A percentile compares a stretch with the other conserved stretches of the same genome.
These are phyloP conservation scores for Hecatera dysodea DNA, from an alignment of 2,888 invertebrate species.

Conservation along the genomic window DNA sequence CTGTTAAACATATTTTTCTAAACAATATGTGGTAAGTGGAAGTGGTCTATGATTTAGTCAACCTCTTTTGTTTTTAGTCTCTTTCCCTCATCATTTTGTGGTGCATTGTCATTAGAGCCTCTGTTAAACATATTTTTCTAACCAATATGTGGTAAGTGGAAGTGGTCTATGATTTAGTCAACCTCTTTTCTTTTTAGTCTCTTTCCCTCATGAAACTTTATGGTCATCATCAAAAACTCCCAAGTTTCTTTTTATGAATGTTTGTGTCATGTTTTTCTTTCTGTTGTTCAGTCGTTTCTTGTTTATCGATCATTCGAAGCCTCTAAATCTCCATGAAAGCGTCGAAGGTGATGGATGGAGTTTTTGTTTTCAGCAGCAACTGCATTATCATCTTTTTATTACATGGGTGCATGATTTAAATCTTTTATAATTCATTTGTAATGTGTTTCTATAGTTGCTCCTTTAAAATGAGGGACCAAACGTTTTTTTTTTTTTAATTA, in stretches of 20 bases:
- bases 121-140: not conserved
- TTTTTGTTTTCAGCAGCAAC: not conserved
- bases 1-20: not conserved
- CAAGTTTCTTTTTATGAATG: too few relatives aligned
- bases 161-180: conserved; percentile 3
- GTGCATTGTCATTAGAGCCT: not conserved
- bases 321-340: not conserved
- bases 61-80: not conserved
- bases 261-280: too few relatives aligned
- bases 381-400: not conserved
- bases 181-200: not conserved
- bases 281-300: not conserved
- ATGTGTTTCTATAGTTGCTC: not conserved
- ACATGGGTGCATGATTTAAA: not conserved
- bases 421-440: too few relatives aligned
- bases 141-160: not conserved
- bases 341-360: not conserved
- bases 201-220: not conserved
- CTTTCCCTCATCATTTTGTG: not conserved
- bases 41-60: too few relatives aligned
- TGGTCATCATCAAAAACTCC: not conserved
- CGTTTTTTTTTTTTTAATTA: not conserved
- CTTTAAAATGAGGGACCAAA: not conserved
- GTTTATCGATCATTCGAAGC: not conserved
- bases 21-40: not conserved